These are phyloP conservation scores for Porites divaricata DNA, from an alignment of 92 coral and sea anemone species.

Conservation along the genomic window DNA sequence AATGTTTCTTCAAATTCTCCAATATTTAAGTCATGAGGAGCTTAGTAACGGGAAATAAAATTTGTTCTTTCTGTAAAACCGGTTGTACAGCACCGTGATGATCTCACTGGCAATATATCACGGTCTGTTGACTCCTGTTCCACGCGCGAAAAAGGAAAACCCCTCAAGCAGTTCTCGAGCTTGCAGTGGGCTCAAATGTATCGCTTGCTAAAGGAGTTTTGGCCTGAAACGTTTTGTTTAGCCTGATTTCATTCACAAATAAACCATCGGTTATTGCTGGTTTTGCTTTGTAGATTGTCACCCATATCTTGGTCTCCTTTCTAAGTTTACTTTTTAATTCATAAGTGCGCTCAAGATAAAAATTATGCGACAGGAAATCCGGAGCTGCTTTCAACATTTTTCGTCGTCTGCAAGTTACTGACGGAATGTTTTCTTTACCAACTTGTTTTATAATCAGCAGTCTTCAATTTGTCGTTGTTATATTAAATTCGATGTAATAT, in stretches of 20 bases:
- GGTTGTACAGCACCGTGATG: not conserved
- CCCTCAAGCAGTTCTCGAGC: not conserved
- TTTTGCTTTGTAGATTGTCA: too few species aligned
- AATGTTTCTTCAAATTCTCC: too few species aligned
- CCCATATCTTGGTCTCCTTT: too few species aligned
- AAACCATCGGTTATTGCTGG: too few species aligned
- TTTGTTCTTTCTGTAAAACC: not conserved
- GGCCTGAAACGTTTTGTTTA: too few species aligned
- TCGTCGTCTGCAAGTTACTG: not conserved
- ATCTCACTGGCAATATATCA: conserved; percentile 1
- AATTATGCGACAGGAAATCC: too few species aligned
- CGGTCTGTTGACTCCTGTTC: conserved; percentile 11
- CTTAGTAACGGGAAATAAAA: not conserved
- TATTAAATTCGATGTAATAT: not conserved
- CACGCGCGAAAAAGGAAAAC: not conserved
- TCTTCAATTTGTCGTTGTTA: not conserved
- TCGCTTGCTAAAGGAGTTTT: too few species aligned
- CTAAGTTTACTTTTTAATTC: too few species aligned
- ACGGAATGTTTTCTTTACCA: not conserved
- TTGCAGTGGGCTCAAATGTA: too few species aligned
- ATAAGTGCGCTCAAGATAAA: too few species aligned
- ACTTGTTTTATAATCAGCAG: not conserved
- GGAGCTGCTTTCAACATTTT: not conserved
- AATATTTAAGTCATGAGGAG: not conserved
- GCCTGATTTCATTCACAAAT: too few species aligned